Evolutionary conservation across 30 jellyfish, hydroid and myxozoan genomes (phyloP).

Genomic region (Mastigias papua): DNA sequence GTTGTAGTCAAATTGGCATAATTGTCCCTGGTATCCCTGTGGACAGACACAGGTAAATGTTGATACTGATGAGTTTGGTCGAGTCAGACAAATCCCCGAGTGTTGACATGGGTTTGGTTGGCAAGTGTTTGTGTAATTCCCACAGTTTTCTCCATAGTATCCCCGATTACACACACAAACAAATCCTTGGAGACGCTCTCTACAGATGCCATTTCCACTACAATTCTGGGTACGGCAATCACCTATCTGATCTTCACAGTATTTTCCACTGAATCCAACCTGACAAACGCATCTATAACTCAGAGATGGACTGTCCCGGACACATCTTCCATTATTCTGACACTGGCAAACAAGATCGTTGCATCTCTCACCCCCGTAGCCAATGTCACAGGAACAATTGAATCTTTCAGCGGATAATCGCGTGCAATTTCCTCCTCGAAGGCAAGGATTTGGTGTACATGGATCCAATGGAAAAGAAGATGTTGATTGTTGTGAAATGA

Average conservation of each 20-base stretch:
- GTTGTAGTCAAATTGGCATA: slow-evolving; percentile 74
- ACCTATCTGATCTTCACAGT: slow-evolving; percentile 55
- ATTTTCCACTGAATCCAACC: slow-evolving; percentile 72
- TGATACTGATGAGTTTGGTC: slow-evolving; percentile 56
- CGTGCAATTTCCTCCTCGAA: slow-evolving; percentile 65
- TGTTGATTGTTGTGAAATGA: neutral
- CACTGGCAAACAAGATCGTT: slow-evolving; percentile 77
- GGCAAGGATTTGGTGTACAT: slow-evolving; percentile 66
- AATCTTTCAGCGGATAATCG: slow-evolving; percentile 16
- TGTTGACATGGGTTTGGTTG: slow-evolving; percentile 70
- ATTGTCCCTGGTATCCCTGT: slow-evolving; percentile 77
- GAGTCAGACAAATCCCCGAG: slow-evolving; percentile 67
- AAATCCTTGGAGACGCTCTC: slow-evolving; percentile 77
- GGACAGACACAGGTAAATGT: slow-evolving; percentile 73
- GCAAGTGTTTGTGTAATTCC: slow-evolving; percentile 25
- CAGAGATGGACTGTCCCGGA: slow-evolving; percentile 37
- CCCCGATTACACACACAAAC: slow-evolving; percentile 71
- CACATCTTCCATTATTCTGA: slow-evolving; percentile 83
- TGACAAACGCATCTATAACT: slow-evolving; percentile 73
- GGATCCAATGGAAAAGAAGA: neutral
- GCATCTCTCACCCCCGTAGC: slow-evolving; percentile 82
- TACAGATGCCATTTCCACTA: slow-evolving; percentile 74
- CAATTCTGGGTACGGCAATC: slow-evolving; percentile 75
- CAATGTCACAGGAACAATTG: slow-evolving; percentile 79
- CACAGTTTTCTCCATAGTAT: slow-evolving; percentile 60